These are phyloP conservation scores for Lasiommata megera DNA, from an alignment of 2,888 invertebrate species.

Conservation along the genomic window DNA sequence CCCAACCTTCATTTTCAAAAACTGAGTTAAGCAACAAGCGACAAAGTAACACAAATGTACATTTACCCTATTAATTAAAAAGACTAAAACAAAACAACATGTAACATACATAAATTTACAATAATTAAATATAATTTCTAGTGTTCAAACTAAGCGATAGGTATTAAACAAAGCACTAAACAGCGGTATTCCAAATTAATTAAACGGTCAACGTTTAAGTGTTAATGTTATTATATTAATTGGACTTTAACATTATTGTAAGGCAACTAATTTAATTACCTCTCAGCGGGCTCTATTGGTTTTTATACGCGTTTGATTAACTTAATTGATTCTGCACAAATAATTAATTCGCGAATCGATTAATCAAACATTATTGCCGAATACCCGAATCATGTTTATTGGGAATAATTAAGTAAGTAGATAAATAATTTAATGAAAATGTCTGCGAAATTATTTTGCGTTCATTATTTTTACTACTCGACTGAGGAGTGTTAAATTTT, in stretches of 20 bases:
- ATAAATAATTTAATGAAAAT: neutral
- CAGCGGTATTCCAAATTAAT: constrained; percentile 1
- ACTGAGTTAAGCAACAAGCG: no score
- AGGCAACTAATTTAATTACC: constrained; percentile 18
- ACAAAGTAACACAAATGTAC: no score
- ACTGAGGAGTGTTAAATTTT: no score
- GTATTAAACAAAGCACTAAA: neutral
- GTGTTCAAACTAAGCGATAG: neutral
- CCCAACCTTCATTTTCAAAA: no score
- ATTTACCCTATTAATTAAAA: no score
- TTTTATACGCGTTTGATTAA: constrained; percentile 3
- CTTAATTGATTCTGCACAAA: neutral
- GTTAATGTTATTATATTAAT: constrained; percentile 15
- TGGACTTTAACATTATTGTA: constrained; percentile 17
- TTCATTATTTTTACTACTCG: no score
- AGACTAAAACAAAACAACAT: no score
- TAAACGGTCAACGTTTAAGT: neutral
- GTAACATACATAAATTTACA: no score
- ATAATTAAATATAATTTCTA: neutral
- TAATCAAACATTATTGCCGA: neutral
- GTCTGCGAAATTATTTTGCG: neutral
- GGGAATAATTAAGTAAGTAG: neutral
- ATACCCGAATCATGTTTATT: neutral
- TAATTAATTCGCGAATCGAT: neutral
- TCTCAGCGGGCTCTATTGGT: constrained; percentile 12